These are phyloP conservation scores for Steinernema feltiae DNA, from an alignment of 1,140 invertebrate genomes.

Conservation along the genomic window DNA sequence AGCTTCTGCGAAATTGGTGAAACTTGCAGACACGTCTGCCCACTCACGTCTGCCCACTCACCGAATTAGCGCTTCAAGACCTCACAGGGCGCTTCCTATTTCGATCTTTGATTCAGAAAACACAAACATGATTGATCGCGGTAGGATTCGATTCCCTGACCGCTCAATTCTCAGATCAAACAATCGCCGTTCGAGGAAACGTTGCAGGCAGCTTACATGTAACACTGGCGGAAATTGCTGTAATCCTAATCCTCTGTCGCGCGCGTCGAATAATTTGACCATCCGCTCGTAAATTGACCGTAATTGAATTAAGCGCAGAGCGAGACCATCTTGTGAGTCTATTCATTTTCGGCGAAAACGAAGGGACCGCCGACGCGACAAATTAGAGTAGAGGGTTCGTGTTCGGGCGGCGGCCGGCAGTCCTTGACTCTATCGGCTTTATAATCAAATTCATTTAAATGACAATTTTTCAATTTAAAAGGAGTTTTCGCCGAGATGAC, in stretches of 20 bases:
- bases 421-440: slow-evolving; percentile 9
- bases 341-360: not conserved
- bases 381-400: not conserved
- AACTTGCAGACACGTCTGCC: no score
- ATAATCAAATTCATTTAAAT: slow-evolving; percentile 7
- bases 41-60: no score
- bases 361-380: not conserved
- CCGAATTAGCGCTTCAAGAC: no score
- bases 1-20: no score
- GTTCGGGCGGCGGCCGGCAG: no score
- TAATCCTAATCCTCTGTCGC: not conserved
- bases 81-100: no score
- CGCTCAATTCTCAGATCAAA: no score
- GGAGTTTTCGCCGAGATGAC: not conserved
- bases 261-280: slow-evolving; percentile 7
- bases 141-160: no score
- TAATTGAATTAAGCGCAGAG: slow-evolving; percentile 40
- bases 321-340: slow-evolving; percentile 2
- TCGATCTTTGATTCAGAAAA: no score
- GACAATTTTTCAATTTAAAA: slow-evolving; percentile 13
- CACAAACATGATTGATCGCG: no score
- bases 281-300: slow-evolving; percentile 43
- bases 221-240: not conserved
- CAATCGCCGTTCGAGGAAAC: no score
- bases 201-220: no score